phyloP scores from a whole-genome alignment of 2,888 invertebrate species.

The Malthinus flaveolus region DNA sequence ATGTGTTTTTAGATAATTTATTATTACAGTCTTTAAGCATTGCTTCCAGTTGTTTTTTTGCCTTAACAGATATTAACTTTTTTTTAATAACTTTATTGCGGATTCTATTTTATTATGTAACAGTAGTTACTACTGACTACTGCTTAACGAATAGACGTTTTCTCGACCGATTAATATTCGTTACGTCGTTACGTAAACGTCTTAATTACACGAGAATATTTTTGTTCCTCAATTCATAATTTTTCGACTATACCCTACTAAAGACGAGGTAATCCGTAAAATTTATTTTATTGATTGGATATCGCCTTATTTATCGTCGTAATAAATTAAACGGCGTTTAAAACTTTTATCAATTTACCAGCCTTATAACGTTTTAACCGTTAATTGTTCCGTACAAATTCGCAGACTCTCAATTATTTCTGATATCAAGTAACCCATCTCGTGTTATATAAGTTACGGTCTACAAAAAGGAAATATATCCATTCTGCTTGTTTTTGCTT shows the following conservation, averaged over 20 bases:
- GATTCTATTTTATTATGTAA: neutral
- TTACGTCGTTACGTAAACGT: no score
- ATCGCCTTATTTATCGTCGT: slow-evolving; percentile 5
- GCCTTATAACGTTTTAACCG: slow-evolving; percentile 39
- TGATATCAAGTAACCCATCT: slow-evolving; percentile 48
- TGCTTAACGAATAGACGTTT: no score
- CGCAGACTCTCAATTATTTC: slow-evolving; percentile 48
- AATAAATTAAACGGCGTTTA: slow-evolving; percentile 24
- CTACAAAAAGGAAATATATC: slow-evolving; percentile 56
- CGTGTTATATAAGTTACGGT: slow-evolving; percentile 49
- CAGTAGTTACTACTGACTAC: slow-evolving; percentile 2
- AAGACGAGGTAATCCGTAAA: neutral
- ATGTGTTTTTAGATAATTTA: slow-evolving; percentile 39
- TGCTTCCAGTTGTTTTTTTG: slow-evolving; percentile 7
- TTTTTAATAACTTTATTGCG: slow-evolving; percentile 5
- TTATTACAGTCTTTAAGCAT: slow-evolving; percentile 19
- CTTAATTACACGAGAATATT: no score
- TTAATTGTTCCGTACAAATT: slow-evolving; percentile 49
- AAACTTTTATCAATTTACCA: slow-evolving; percentile 34
- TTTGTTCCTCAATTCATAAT: neutral
- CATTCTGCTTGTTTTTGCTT: slow-evolving; percentile 55
- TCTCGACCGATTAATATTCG: no score
- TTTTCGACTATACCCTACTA: neutral
- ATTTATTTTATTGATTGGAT: slow-evolving; percentile 12
- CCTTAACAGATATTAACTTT: slow-evolving; percentile 1